These are phyloP conservation scores for Graptemys geographica DNA, from an alignment of 2,797 vertebrate genomes.

Conservation along the genomic window DNA sequence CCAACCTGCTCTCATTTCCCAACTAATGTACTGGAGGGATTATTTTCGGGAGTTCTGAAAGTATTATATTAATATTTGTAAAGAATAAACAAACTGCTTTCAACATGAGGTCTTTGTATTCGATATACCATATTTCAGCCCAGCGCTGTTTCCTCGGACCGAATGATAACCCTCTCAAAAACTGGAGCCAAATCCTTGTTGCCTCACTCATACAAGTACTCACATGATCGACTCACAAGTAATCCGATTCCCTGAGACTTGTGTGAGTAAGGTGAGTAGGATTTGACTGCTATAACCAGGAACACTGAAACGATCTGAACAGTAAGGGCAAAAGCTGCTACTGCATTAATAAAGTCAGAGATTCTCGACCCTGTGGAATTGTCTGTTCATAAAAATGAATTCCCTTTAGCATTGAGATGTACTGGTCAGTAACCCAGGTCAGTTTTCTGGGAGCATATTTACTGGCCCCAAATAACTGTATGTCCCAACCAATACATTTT, in stretches of 20 bases:
- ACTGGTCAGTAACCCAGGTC: not conserved
- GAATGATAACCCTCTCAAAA: slow-evolving; percentile 31
- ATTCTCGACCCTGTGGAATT: not conserved
- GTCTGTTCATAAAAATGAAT: not conserved
- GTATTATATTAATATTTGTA: not conserved
- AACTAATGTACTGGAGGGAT: not conserved
- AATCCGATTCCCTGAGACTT: not conserved
- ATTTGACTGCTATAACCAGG: slow-evolving; percentile 18
- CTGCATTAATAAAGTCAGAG: not conserved
- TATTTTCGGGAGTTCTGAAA: not conserved
- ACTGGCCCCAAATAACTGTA: not conserved
- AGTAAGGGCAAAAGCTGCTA: not conserved
- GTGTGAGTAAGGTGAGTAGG: slow-evolving; percentile 14
- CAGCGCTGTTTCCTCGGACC: slow-evolving; percentile 49
- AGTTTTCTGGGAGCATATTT: not conserved
- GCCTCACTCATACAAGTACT: slow-evolving; percentile 55
- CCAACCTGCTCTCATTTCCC: not conserved
- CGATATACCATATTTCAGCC: slow-evolving; percentile 46
- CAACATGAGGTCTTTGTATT: slow-evolving; percentile 2
- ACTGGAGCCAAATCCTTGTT: slow-evolving; percentile 53
- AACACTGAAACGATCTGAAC: slow-evolving; percentile 32
- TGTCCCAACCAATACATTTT: not conserved
- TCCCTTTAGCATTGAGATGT: not conserved
- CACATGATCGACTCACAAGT: slow-evolving; percentile 51
- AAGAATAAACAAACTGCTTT: not conserved